Percentiles rank a stretch among this genome's conserved stretches.
Evolutionary conservation across 2,888 invertebrate genomes (phyloP).

Genomic region (Eilema sororculum): DNA sequence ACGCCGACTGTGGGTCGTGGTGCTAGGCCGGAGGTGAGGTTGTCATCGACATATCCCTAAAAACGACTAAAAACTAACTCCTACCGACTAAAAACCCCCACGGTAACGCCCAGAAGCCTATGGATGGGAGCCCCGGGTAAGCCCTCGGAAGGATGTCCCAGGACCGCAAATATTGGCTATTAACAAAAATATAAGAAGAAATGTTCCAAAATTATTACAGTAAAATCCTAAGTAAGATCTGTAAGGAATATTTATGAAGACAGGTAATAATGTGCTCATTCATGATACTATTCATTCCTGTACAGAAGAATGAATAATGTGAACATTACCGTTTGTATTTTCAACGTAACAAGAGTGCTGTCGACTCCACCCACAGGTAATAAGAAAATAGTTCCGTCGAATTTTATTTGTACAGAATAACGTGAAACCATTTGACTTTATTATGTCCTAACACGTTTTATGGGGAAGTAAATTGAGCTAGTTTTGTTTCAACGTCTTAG

Average conservation of each 20-base stretch:
- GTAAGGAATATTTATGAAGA: conserved; percentile 2
- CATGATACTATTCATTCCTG: background rate
- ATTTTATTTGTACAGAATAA: background rate
- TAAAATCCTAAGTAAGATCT: background rate
- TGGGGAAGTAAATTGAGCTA: background rate
- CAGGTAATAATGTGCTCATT: conserved; percentile 1
- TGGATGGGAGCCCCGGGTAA: too few relatives aligned
- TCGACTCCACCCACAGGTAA: background rate
- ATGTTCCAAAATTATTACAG: background rate
- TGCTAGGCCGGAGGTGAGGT: too few relatives aligned
- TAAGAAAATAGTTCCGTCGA: conserved; percentile 6
- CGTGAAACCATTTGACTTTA: background rate
- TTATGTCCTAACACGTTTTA: background rate
- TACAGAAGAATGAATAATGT: conserved; percentile 1
- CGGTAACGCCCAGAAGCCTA: too few relatives aligned
- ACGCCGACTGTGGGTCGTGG: too few relatives aligned
- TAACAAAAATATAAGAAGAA: background rate
- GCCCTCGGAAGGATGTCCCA: too few relatives aligned
- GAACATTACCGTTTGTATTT: background rate
- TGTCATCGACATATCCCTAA: too few relatives aligned
- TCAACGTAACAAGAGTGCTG: background rate
- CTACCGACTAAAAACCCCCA: too few relatives aligned
- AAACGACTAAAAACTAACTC: too few relatives aligned
- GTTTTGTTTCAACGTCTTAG: background rate
- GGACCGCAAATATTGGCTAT: background rate